Base-by-base conservation (phyloP, 1,140 invertebrate genomes). In the Acromyrmex heyeri region DNA sequence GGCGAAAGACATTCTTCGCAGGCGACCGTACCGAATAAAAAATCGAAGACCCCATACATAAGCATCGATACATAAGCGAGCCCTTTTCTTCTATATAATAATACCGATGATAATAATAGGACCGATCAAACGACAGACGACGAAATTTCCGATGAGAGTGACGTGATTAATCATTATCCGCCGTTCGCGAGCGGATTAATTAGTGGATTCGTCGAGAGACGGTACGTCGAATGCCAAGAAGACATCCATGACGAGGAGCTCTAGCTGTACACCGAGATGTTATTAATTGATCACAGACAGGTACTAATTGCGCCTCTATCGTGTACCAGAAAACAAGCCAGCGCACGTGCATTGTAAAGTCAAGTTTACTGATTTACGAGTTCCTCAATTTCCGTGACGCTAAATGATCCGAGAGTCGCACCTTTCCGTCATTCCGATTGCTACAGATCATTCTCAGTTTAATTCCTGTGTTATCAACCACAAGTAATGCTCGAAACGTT, bases 281-380 rank as follows among this genome's bases (percentile, higher is more conserved):
- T 91, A 91, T 91, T 91, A 91, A 91, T 91, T 78, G 90, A 87
- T 82, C 89, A 83, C 75, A 64, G 89, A 87, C 89, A 91, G 76
- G 69, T 86, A 87, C 87, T 91, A 91, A 91, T 91, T 87, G 90
- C 57, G 76, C 44, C 44, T 75, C 89, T 86, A 90, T 90, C 90
- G 82, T 21, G 64, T 57, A 24, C 24, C 34, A 61, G 79, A 81
- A 88, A 91, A 67, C 79, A 64, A 87, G 61, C 59, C 77, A 55
- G 67, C 53, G 44, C 67, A 48, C 67, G 72, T 69, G 38, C 21
- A 73, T 90, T 57, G 65, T 75, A 69, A 69, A 81, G 61, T 67
- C 75, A 59, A 50, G 79, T 90, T 78, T 77, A 73, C 86, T 87
- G 81, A 90, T 90, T 90, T 90, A 87, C 86, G 75, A 79, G 73